These are phyloP conservation scores for Labeo catla DNA, from an alignment of 2,113 vertebrate species.

Conservation along the genomic window DNA sequence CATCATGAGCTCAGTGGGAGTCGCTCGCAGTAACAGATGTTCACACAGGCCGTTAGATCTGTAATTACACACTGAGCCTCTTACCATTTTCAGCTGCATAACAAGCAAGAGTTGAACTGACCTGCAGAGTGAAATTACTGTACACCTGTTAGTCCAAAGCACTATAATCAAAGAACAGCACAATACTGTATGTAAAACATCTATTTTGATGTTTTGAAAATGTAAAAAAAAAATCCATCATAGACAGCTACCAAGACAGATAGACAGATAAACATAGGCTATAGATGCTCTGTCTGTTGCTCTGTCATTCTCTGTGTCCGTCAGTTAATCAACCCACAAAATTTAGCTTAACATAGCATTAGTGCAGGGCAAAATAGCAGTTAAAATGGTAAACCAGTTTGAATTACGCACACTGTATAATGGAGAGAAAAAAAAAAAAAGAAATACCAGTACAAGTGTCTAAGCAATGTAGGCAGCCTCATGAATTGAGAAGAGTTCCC, in stretches of 20 bases:
- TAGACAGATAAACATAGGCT: no score
- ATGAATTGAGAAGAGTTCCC: no score
- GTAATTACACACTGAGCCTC: conserved; percentile 11
- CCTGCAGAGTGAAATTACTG: background rate
- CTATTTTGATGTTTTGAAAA: background rate
- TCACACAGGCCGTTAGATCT: conserved; percentile 18
- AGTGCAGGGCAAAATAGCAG: no score
- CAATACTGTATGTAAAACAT: background rate
- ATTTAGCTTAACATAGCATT: background rate
- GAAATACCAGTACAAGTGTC: no score
- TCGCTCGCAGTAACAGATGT: background rate
- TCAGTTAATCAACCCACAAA: background rate
- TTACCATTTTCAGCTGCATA: background rate
- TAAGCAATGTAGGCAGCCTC: no score
- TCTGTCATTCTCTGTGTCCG: background rate
- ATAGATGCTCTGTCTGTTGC: background rate
- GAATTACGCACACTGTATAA: no score
- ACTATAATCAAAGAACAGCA: background rate
- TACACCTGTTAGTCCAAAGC: background rate
- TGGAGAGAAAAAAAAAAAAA: no score
- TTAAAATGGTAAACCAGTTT: no score
- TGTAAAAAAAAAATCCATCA: background rate
- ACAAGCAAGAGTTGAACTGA: conserved; percentile 1
- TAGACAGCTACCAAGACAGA: no score
- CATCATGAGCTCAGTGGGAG: conserved; percentile 2